Evolutionary conservation across 1,140 invertebrate genomes (phyloP).

Genomic region (Armadillidium nasatum): DNA sequence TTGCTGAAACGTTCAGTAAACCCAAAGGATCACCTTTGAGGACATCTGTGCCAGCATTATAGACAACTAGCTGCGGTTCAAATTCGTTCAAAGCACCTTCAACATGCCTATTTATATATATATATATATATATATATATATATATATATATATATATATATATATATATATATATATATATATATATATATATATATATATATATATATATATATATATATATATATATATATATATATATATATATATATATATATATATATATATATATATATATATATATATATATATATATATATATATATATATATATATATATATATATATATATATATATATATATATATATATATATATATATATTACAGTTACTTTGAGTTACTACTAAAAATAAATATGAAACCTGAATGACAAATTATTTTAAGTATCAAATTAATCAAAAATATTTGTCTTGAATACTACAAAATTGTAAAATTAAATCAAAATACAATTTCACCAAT

Average conservation of each 20-base stretch:
- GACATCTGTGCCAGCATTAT: constrained; percentile 84
- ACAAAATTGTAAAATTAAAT: too few species aligned
- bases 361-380: too few species aligned
- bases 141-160: background rate
- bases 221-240: background rate
- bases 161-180: background rate
- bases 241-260: constrained; percentile 35
- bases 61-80: constrained; percentile 71
- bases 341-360: background rate
- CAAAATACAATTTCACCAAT: too few species aligned
- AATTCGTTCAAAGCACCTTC: constrained; percentile 66
- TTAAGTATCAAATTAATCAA: too few species aligned
- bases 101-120: constrained; percentile 53
- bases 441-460: too few species aligned
- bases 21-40: constrained; percentile 72
- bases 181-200: background rate
- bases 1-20: constrained; percentile 60
- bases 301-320: background rate
- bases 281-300: background rate
- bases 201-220: background rate
- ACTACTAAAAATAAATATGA: too few species aligned
- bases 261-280: constrained; percentile 28
- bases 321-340: constrained; percentile 1
- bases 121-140: background rate
- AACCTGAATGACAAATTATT: too few species aligned